Base-by-base conservation (phyloP, 1,140 invertebrate genomes). In the Pemphigus obesinymphae region DNA sequence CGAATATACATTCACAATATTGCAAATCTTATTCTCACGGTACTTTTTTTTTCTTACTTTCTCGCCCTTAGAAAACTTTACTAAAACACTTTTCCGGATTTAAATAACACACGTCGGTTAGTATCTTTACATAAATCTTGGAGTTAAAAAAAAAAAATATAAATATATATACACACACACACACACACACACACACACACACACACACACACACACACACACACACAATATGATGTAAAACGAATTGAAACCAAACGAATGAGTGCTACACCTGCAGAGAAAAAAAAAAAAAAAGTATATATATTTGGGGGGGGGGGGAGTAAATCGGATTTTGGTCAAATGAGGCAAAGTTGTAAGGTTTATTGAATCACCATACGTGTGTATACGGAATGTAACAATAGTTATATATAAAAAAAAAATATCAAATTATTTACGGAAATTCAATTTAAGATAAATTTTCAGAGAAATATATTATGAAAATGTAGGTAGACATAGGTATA, bases 71-170 rank as follows among this genome's bases (percentile, higher is more conserved):
- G 17, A 20, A 75, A 53, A 58, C 53, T 58, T 58, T 78, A 55
- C 34, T 4, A 43, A 13, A 40, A 58, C 34, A 40, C 48, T 78
- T 37, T 58, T 34, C 10, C 34, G 75, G 75, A 78, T 78, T 78
- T 78, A 58, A 78, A 78, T 58, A 78, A 61, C 50, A 55, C 20
- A 13, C 75, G 31, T 78, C 34, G 34, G n/a, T 55, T 23, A 53
- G n/a, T 78, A 26, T 78, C n/a, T 58, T 40, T 58, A 40, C 75
- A 40, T 53, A 78, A 26, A 78, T 78, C 10, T 58, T 2, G 2
- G 23, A 37, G 50, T 23, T 68, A 43, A 70, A 43, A 70, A 70
- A 43, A 70, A n/a, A n/a, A n/a, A n/a, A n/a, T n/a, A n/a, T n/a
- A n/a, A n/a, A n/a, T n/a, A n/a, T n/a, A n/a, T n/a, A n/a, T n/a